Percentiles rank a stretch among this genome's conserved stretches.
Conservation (phyloP, 2,797 vertebrate species). For the Coilia nasus region DNA sequence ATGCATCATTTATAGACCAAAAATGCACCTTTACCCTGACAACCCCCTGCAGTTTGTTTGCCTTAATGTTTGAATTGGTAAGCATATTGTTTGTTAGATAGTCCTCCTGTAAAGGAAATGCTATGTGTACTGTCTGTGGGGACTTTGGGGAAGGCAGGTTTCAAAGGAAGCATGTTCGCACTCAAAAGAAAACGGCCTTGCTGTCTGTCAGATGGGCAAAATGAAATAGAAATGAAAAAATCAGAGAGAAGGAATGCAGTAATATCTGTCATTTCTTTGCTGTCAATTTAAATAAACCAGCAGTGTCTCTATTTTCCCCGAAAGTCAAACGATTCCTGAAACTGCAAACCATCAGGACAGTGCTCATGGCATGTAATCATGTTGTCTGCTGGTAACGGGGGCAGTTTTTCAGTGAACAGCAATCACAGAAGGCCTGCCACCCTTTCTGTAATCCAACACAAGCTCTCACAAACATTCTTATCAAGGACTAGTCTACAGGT, state of each 20-base stretch:
- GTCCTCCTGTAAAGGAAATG: too few species aligned
- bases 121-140: too few species aligned
- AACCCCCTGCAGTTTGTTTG: background rate
- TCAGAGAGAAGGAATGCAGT: background rate
- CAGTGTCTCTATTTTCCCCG: background rate
- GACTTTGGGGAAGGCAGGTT: too few species aligned
- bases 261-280: background rate
- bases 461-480: background rate
- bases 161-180: too few species aligned
- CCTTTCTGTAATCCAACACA: background rate
- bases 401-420: background rate
- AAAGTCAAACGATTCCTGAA: background rate
- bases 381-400: background rate
- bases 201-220: background rate
- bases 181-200: background rate
- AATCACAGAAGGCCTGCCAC: background rate
- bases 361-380: background rate
- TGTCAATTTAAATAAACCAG: background rate
- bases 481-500: too few species aligned
- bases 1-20: background rate
- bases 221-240: background rate
- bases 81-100: background rate
- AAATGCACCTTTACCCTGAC: background rate
- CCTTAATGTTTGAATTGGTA: background rate
- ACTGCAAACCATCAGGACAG: background rate